Conservation (phyloP, 2,888 invertebrate genomes). For the Coenonympha glycerion region DNA sequence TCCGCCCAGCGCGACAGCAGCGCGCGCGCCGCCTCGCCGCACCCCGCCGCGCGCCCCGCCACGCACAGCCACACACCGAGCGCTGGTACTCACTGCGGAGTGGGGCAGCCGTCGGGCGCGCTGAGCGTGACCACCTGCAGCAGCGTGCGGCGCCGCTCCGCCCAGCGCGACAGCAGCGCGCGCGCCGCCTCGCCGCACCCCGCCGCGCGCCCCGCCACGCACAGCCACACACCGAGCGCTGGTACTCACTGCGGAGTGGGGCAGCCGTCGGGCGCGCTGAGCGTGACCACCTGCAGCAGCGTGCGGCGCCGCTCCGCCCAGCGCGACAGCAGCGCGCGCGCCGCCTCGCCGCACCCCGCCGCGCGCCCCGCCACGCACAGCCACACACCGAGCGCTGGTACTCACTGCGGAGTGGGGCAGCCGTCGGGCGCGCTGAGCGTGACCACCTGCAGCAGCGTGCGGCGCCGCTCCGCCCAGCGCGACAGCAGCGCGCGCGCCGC, state of each 20-base stretch:
- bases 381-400: too few relatives aligned
- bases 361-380: conserved; percentile 39
- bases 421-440: too few relatives aligned
- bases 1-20: too few relatives aligned
- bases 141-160: conserved; percentile 41
- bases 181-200: conserved; percentile 19
- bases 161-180: conserved; percentile 42
- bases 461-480: too few relatives aligned
- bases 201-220: conserved; percentile 2
- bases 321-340: conserved; percentile 49
- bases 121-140: conserved; percentile 49
- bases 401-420: too few relatives aligned
- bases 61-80: too few relatives aligned
- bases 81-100: conserved; percentile 35
- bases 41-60: conserved; percentile 44
- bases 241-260: too few relatives aligned
- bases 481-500: too few relatives aligned
- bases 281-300: too few relatives aligned
- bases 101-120: conserved; percentile 37
- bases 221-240: too few relatives aligned
- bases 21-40: conserved; percentile 13
- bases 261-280: too few relatives aligned
- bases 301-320: conserved; percentile 11
- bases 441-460: too few relatives aligned
- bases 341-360: conserved; percentile 18